Percentiles rank a stretch among this genome's conserved stretches.
phyloP scores from a whole-genome alignment of 2,888 invertebrate genomes.

The Drosophila yooni region DNA sequence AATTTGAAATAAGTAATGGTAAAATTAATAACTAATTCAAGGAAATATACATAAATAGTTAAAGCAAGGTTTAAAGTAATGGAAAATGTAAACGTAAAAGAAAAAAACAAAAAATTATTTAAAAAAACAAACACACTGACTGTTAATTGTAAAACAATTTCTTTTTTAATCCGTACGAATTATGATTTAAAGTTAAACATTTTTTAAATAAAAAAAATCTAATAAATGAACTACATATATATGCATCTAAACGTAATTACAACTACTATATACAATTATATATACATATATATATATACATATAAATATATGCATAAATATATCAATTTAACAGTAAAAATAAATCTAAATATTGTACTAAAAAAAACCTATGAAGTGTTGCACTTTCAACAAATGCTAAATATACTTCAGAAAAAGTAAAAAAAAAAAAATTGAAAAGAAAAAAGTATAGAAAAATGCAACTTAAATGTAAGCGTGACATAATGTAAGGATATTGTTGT shows the following conservation, averaged over 20 bases:
- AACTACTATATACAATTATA: slow-evolving; percentile 72
- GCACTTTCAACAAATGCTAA: slow-evolving; percentile 61
- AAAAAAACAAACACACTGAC: slow-evolving; percentile 84
- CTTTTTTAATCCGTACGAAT: slow-evolving; percentile 67
- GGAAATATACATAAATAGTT: slow-evolving; percentile 65
- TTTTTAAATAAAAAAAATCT: slow-evolving; percentile 64
- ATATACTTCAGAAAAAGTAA: slow-evolving; percentile 32
- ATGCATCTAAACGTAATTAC: slow-evolving; percentile 79
- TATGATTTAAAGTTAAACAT: slow-evolving; percentile 73
- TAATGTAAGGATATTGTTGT: slow-evolving; percentile 38
- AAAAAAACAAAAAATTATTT: slow-evolving; percentile 59
- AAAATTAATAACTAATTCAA: slow-evolving; percentile 73
- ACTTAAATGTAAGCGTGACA: slow-evolving; percentile 47
- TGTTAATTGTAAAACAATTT: slow-evolving; percentile 85
- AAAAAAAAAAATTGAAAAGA: slow-evolving; percentile 9
- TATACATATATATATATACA: slow-evolving; percentile 69
- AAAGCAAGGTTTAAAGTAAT: slow-evolving; percentile 73
- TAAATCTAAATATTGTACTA: slow-evolving; percentile 80
- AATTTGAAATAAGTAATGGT: slow-evolving; percentile 67
- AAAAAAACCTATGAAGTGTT: slow-evolving; percentile 55
- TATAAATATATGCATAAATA: slow-evolving; percentile 72
- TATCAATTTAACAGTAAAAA: slow-evolving; percentile 79
- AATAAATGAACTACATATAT: slow-evolving; percentile 75
- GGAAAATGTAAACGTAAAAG: slow-evolving; percentile 62
- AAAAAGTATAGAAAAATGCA: slow-evolving; percentile 22